Evolutionary conservation across 2,113 vertebrate species (phyloP).

Genomic region (Columbina picui): DNA sequence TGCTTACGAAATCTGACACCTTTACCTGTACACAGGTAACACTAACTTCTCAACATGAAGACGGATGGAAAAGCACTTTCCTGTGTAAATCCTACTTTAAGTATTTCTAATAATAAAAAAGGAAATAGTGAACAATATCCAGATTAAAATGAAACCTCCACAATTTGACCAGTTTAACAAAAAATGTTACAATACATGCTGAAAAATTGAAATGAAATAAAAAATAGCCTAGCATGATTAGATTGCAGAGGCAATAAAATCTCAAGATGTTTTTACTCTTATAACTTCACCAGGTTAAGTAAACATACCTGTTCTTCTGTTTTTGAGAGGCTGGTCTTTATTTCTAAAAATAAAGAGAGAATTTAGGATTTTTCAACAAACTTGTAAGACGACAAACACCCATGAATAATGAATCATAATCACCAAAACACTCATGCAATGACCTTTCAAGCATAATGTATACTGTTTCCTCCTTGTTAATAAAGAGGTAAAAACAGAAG

Average conservation of each 20-base stretch:
- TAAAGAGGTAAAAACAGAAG: not conserved
- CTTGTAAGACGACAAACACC: not conserved
- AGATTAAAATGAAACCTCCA: not conserved
- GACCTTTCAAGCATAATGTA: not conserved
- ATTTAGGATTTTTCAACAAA: not conserved
- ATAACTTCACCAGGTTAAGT: not conserved
- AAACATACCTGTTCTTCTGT: slow-evolving; percentile 64
- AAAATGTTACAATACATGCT: not conserved
- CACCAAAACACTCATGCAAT: not conserved
- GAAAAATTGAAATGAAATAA: not conserved
- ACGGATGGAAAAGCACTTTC: not conserved
- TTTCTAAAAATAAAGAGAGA: slow-evolving; percentile 66
- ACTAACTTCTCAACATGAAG: not conserved
- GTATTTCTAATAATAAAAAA: not conserved
- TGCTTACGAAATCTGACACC: not conserved
- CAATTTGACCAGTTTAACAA: not conserved
- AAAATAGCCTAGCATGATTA: not conserved
- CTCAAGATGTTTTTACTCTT: not conserved
- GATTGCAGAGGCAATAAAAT: not conserved
- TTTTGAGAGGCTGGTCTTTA: slow-evolving; percentile 55
- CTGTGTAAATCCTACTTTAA: not conserved
- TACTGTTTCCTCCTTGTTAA: not conserved
- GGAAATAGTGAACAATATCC: not conserved
- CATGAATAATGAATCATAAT: not conserved
- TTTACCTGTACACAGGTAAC: not conserved